Evolutionary conservation across 2,888 invertebrate species (phyloP).

Genomic region (Sicus ferrugineus): DNA sequence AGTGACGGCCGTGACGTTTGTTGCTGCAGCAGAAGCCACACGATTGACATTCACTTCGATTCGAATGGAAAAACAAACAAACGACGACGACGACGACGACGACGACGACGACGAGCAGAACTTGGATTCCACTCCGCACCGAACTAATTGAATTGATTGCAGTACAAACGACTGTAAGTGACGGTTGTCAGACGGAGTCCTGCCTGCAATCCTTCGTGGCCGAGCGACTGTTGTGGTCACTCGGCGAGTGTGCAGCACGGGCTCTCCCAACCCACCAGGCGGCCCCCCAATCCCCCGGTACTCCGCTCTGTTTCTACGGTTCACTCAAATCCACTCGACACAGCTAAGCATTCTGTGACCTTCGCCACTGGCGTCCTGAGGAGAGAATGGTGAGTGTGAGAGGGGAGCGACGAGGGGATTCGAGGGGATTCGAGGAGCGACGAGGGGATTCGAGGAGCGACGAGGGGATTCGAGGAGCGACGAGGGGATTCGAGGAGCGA

Average conservation of each 20-base stretch:
- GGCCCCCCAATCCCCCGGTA: background rate
- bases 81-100: too few relatives aligned
- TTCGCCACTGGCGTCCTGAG: background rate
- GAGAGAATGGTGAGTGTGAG: too few relatives aligned
- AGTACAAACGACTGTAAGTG: background rate
- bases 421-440: too few relatives aligned
- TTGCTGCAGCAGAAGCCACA: slow-evolving; percentile 18
- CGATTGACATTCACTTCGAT: slow-evolving; percentile 32
- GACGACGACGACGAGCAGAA: too few relatives aligned
- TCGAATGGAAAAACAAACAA: slow-evolving; percentile 38
- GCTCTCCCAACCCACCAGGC: too few relatives aligned
- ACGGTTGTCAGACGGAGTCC: too few relatives aligned
- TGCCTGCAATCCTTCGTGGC: background rate
- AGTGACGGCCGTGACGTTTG: slow-evolving; percentile 10
- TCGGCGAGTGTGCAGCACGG: background rate
- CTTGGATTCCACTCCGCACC: slow-evolving; percentile 5
- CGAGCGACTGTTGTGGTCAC: slow-evolving; percentile 12
- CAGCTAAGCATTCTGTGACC: too few relatives aligned
- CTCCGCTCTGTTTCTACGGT: background rate
- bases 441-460: background rate
- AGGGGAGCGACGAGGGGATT: too few relatives aligned
- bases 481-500: background rate
- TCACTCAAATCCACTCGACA: too few relatives aligned
- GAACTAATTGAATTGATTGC: slow-evolving; percentile 18
- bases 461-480: too few relatives aligned